phyloP scores from a whole-genome alignment of 53 echinoderm and acorn worm species.

The Holothuria scabra region DNA sequence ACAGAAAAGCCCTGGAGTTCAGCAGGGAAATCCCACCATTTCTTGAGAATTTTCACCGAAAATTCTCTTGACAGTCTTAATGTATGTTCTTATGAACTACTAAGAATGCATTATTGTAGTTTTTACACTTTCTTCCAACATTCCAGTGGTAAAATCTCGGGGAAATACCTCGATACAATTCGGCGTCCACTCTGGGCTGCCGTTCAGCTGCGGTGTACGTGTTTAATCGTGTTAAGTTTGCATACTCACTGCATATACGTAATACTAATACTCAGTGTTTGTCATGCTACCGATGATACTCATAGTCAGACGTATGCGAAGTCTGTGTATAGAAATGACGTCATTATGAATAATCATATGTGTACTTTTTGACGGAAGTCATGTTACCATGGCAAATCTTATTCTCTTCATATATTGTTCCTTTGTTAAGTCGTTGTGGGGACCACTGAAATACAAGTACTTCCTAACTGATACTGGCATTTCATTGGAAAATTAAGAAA shows the following conservation, averaged over 20 bases:
- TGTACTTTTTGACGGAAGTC: slow-evolving; percentile 43
- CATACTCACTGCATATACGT: neutral
- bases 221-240: neutral
- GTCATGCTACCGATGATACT: slow-evolving; percentile 21
- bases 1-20: slow-evolving; percentile 41
- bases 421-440: too few species aligned
- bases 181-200: neutral
- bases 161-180: slow-evolving; percentile 22
- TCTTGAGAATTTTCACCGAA: slow-evolving; percentile 17
- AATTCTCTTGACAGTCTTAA: slow-evolving; percentile 5
- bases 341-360: slow-evolving; percentile 35
- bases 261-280: neutral
- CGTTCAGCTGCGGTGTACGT: neutral
- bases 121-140: neutral
- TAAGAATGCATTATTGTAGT: neutral
- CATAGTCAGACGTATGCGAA: neutral
- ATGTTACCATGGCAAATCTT: slow-evolving; percentile 32
- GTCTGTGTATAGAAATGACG: slow-evolving; percentile 31
- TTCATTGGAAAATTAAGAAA: too few species aligned
- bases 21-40: slow-evolving; percentile 42
- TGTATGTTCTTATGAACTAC: neutral
- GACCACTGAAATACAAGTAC: too few species aligned
- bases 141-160: neutral
- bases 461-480: too few species aligned
- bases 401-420: neutral